These are phyloP conservation scores for Geopemphigus sp. DNA, from an alignment of 1,140 invertebrate species.

Conservation along the genomic window DNA sequence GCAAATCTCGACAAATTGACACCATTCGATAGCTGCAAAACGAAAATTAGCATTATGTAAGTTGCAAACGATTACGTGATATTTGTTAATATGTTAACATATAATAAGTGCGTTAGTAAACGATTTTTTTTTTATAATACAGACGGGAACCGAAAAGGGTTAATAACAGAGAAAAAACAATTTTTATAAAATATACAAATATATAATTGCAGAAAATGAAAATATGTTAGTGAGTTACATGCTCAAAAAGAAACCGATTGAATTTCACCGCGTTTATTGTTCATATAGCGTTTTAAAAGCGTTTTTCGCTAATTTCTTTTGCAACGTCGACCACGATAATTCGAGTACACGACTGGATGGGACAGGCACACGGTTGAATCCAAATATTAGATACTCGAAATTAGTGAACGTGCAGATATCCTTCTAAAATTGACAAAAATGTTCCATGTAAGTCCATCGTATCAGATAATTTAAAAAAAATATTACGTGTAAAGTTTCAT, in stretches of 20 bases:
- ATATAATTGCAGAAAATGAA: not conserved
- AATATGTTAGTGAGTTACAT: not conserved
- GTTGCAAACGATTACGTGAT: not conserved
- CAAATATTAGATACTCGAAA: not conserved
- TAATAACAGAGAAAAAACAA: not conserved
- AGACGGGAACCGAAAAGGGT: too few relatives aligned
- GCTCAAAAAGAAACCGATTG: too few relatives aligned
- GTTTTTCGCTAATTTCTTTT: conserved; percentile 51
- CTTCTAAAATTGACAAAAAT: too few relatives aligned
- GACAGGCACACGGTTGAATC: not conserved
- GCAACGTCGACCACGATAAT: conserved; percentile 47
- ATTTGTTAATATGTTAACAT: not conserved
- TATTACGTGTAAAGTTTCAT: too few relatives aligned
- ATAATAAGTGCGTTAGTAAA: too few relatives aligned
- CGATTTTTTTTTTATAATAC: too few relatives aligned
- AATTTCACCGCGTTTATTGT: conserved; percentile 55
- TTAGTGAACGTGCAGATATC: too few relatives aligned
- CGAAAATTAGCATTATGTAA: conserved; percentile 8
- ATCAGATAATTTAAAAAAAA: too few relatives aligned
- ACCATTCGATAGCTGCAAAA: conserved; percentile 18
- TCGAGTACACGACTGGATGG: conserved; percentile 14
- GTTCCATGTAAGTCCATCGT: too few relatives aligned
- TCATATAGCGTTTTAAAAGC: conserved; percentile 55
- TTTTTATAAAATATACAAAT: not conserved
- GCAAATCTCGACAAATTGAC: conserved; percentile 25